Evolutionary conservation across 2,888 invertebrate species (phyloP).

Genomic region (Oeneis ivallda): DNA sequence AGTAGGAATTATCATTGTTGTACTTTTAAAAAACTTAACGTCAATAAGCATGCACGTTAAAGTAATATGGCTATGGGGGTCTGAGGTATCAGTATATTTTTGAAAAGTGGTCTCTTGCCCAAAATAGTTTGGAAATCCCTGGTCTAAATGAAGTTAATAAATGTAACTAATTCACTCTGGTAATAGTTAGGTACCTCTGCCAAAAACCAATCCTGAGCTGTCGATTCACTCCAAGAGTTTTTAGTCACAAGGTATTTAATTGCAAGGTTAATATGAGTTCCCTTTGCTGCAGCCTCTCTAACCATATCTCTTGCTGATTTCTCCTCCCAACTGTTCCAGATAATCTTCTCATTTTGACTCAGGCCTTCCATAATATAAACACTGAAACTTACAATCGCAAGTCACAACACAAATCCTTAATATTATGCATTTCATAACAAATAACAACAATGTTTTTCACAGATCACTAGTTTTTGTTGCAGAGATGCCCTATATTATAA

Average conservation of each 20-base stretch:
- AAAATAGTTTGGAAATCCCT: too few species aligned
- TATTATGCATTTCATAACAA: neutral
- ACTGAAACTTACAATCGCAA: neutral
- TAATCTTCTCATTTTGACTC: constrained; percentile 79
- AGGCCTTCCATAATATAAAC: constrained; percentile 76
- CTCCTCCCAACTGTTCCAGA: constrained; percentile 85
- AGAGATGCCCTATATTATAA: too few species aligned
- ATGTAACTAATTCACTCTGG: neutral
- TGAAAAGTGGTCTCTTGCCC: too few species aligned
- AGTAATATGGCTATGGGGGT: too few species aligned
- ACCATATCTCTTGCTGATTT: constrained; percentile 84
- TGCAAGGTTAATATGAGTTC: constrained; percentile 83
- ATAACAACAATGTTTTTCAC: too few species aligned
- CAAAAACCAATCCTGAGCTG: constrained; percentile 80
- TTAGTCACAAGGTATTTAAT: constrained; percentile 80
- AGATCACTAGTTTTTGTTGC: neutral
- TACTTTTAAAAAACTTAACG: too few species aligned
- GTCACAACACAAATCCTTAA: neutral
- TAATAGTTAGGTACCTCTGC: constrained; percentile 74
- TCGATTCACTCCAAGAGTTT: constrained; percentile 76
- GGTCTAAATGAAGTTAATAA: too few species aligned
- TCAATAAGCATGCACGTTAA: too few species aligned
- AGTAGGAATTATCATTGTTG: too few species aligned
- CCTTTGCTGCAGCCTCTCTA: constrained; percentile 86
- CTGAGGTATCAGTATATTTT: too few species aligned